Evolutionary conservation across 2,113 vertebrate species (phyloP).

Genomic region (Chaetura pelagica): DNA sequence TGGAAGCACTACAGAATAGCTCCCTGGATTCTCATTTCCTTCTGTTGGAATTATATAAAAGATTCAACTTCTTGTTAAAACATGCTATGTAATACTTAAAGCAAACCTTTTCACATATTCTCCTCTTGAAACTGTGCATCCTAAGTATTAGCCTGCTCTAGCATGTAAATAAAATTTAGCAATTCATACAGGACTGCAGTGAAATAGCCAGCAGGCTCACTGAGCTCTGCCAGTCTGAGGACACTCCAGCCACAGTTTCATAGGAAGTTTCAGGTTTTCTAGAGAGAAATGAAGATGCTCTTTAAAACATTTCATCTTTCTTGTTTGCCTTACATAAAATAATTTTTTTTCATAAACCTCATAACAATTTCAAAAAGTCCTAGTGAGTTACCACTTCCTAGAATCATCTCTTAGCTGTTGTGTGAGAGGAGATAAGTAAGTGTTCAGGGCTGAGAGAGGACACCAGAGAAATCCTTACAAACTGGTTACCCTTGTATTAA

Average conservation of each 20-base stretch:
- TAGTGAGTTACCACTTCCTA: neutral
- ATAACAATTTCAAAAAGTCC: neutral
- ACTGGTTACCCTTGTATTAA: neutral
- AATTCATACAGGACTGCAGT: neutral
- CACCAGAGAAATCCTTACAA: neutral
- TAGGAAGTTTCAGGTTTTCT: neutral
- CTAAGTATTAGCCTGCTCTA: neutral
- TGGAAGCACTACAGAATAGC: neutral
- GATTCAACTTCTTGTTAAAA: neutral
- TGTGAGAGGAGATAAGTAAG: neutral
- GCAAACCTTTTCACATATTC: neutral
- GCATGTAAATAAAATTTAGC: neutral
- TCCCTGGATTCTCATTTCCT: neutral
- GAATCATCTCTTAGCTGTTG: neutral
- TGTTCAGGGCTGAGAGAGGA: neutral
- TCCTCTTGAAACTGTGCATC: neutral
- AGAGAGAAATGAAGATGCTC: neutral
- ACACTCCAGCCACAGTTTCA: neutral
- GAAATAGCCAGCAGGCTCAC: accelerated
- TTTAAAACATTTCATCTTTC: neutral
- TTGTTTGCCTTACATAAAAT: neutral
- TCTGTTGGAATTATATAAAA: neutral
- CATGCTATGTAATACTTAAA: neutral
- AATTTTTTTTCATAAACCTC: neutral
- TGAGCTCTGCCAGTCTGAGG: neutral